Evolutionary conservation across 2,113 vertebrate species (phyloP), one percentile per base, ranked within the genome.

Genomic region (Siniperca chuatsi): DNA sequence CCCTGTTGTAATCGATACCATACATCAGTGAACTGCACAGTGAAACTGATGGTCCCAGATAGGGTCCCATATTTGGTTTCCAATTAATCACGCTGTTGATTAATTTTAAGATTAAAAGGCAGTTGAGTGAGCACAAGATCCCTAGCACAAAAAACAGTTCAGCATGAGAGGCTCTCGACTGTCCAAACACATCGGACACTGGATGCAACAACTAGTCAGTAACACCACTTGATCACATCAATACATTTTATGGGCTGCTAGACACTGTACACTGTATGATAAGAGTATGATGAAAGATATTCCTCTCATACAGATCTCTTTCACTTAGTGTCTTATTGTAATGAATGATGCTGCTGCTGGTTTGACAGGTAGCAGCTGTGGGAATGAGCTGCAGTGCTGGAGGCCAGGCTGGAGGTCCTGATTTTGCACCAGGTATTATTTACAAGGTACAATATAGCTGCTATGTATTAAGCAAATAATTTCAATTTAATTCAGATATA

Each of bases 1-100:
- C 91, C 87, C 78, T 84, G 92, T 85, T 90, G 75, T 82, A 90
- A 91, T 95, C 94, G 48, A 94, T 95, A 91, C 83, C 65, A 84
- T 90, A 93, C 80, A 94, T 94, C 94, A 93, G 85, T 87, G 77
- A 84, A 89, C 79, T 90, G 88, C 90, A 77, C 85, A 83, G 88
- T 90, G 92, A 90, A 90, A 91, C 87, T 84, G 90, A 94, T 92
- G 83, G 69, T 81, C 86, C 83, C 89, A 67, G 87, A 86, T 87
- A 89, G 85, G 77, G 84, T 92, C 90, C 84, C 64, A 81, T 90
- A 93, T 93, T 92, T 90, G 81, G 76, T 83, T 91, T 87, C 66
- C 78, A 92, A 93, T 92, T 85, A 92, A 94, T 89, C 81, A 83
- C 25, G 11, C 9, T 16, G 72, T 86, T 92, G 82, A 92, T 93